A percentile compares a stretch with the other conserved stretches of the same genome.
These are phyloP conservation scores for Osmoderma eremita DNA, from an alignment of 2,888 invertebrate genomes.

Conservation along the genomic window DNA sequence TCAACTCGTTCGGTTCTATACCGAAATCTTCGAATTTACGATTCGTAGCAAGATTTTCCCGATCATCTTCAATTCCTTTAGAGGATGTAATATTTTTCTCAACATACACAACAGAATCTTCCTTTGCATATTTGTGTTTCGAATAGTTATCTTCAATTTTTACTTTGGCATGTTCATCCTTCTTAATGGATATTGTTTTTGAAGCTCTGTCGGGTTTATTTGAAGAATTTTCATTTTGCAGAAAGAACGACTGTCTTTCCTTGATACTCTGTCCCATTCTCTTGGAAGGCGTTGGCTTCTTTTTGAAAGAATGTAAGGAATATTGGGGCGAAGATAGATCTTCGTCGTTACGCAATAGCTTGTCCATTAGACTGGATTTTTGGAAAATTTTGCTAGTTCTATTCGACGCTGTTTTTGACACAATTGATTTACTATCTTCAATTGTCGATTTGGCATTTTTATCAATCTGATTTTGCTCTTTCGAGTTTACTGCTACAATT, in stretches of 20 bases:
- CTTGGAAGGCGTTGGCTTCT: neutral
- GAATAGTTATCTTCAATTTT: too few species aligned
- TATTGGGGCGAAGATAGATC: neutral
- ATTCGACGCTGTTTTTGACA: neutral
- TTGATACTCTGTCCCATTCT: conserved; percentile 3
- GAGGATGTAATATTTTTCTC: too few species aligned
- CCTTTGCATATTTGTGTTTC: too few species aligned
- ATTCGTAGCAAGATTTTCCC: too few species aligned
- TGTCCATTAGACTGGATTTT: neutral
- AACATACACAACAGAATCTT: too few species aligned
- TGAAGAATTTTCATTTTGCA: neutral
- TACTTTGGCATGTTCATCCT: too few species aligned
- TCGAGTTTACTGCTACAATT: neutral
- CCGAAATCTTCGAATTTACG: too few species aligned
- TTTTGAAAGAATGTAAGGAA: neutral
- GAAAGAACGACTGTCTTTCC: neutral
- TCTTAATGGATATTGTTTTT: neutral
- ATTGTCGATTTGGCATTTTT: neutral
- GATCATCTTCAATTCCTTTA: too few species aligned
- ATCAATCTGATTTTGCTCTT: neutral
- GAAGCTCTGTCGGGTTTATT: too few species aligned
- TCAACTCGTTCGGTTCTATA: too few species aligned
- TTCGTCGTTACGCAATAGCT: neutral
- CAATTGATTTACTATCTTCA: neutral
- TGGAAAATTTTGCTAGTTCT: neutral